A percentile compares a stretch with the other conserved stretches of the same genome.
Conservation (phyloP, 2,113 vertebrate genomes). For the Caracal caracal region DNA sequence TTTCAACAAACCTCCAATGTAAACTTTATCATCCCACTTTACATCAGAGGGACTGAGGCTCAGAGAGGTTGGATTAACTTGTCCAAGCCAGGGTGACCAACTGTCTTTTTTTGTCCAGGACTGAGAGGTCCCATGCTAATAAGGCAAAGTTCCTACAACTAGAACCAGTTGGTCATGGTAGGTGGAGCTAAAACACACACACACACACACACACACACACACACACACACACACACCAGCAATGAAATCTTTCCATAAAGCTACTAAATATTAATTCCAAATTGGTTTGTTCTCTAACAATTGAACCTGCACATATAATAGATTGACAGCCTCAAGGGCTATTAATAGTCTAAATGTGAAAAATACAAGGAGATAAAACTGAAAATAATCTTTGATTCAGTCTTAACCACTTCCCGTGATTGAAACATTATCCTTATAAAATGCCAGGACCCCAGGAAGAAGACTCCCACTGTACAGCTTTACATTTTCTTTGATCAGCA, state of each 20-base stretch:
- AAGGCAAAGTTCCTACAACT: not conserved
- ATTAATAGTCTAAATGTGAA: not conserved
- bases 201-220: not conserved
- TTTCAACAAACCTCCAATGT: not conserved
- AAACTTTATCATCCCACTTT: not conserved
- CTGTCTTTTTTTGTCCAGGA: not conserved
- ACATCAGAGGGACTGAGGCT: not conserved
- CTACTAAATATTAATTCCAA: not conserved
- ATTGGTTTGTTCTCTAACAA: not conserved
- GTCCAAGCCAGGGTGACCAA: not conserved
- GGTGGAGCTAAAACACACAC: not conserved
- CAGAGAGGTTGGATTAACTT: not conserved
- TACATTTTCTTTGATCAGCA: not conserved
- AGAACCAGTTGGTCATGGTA: not conserved
- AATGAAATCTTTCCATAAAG: not conserved
- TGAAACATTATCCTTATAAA: not conserved
- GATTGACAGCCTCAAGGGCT: not conserved
- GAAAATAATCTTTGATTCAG: not conserved
- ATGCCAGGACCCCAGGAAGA: not conserved
- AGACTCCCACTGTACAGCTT: rapidly evolving
- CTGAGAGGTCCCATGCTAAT: not conserved
- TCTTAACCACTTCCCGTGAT: not conserved
- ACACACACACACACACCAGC: not conserved
- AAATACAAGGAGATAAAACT: not conserved
- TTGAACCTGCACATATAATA: not conserved